Conservation (phyloP, 2,113 vertebrate genomes). For the Catagonus wagneri region DNA sequence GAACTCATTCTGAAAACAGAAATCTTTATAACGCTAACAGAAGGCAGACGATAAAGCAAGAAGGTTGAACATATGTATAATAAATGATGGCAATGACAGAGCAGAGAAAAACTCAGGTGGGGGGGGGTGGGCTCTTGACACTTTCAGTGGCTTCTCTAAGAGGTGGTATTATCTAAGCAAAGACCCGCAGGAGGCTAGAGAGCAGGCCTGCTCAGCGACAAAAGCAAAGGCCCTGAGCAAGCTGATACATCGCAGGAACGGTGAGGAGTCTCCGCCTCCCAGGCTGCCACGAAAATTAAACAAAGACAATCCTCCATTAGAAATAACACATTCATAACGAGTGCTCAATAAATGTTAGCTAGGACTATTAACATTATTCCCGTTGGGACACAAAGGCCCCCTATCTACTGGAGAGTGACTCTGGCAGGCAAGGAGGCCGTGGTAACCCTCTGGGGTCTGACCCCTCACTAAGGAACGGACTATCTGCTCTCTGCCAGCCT, state of each 20-base stretch:
- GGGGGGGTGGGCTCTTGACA: not conserved
- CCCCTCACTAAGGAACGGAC: not conserved
- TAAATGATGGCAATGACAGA: not conserved
- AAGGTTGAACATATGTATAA: rapidly evolving
- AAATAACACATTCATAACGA: not conserved
- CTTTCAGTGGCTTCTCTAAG: not conserved
- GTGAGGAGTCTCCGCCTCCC: not conserved
- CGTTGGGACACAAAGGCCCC: rapidly evolving
- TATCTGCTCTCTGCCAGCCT: not conserved
- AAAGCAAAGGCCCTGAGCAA: not conserved
- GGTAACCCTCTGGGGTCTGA: not conserved
- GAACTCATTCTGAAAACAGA: not conserved
- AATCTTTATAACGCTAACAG: not conserved
- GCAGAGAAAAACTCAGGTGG: not conserved
- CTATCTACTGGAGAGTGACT: not conserved
- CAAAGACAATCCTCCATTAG: not conserved
- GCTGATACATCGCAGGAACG: rapidly evolving
- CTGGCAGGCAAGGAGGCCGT: not conserved
- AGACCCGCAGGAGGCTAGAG: not conserved
- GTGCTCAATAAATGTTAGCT: not conserved
- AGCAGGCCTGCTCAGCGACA: rapidly evolving
- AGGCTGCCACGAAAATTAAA: not conserved
- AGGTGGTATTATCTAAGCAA: not conserved
- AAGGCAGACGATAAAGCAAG: not conserved
- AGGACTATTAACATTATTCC: not conserved